phyloP scores from a whole-genome alignment of 2,113 vertebrate genomes.

The Lycocorax pyrrhopterus region DNA sequence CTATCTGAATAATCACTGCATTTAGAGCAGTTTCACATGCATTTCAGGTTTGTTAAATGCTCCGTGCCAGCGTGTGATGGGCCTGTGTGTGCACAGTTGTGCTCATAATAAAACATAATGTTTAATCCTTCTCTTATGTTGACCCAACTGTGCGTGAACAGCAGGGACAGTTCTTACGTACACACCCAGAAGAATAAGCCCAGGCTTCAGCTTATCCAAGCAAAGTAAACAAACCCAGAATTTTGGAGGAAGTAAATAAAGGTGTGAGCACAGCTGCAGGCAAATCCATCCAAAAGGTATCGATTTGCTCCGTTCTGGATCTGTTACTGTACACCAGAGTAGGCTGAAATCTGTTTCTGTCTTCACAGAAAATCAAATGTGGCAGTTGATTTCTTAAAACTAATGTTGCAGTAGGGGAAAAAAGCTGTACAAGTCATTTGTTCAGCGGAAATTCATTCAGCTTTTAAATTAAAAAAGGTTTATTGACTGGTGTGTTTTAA shows the following conservation, averaged over 20 bases:
- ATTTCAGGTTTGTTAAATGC: background rate
- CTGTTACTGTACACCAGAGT: background rate
- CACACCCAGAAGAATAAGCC: background rate
- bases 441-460: background rate
- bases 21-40: background rate
- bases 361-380: background rate
- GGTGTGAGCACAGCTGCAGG: background rate
- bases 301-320: background rate
- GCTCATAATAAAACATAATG: background rate
- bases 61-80: background rate
- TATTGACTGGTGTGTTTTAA: background rate
- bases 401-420: background rate
- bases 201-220: background rate
- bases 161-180: background rate
- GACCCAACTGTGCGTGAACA: background rate
- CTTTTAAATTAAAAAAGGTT: background rate
- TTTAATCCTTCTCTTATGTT: background rate
- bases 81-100: background rate
- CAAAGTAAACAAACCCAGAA: background rate
- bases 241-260: conserved; percentile 14
- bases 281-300: background rate
- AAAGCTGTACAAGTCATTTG: background rate
- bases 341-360: background rate
- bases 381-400: background rate
- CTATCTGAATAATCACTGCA: conserved; percentile 5